A percentile compares a stretch with the other conserved stretches of the same genome.
phyloP scores from a whole-genome alignment of 2,113 vertebrate genomes.

The Calonectris borealis region DNA sequence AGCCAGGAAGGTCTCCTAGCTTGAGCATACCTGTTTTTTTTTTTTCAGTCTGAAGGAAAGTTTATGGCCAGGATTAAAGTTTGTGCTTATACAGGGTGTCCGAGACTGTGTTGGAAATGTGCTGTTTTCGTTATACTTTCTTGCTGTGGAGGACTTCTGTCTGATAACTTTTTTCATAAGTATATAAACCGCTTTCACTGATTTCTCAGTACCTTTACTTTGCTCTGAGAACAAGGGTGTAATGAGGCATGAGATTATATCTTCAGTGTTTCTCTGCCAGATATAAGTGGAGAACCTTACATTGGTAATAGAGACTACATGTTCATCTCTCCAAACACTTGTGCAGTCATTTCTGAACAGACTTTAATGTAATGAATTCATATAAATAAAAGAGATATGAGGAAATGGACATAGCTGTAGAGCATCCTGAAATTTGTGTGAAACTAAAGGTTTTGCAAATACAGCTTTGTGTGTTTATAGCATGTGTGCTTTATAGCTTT shows the following conservation, averaged over 20 bases:
- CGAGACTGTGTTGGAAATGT: background rate
- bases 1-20: fast-evolving
- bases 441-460: background rate
- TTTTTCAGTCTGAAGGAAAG: background rate
- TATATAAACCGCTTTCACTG: background rate
- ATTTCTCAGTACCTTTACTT: background rate
- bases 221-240: background rate
- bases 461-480: background rate
- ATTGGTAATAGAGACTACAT: fast-evolving
- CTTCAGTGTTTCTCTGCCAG: background rate
- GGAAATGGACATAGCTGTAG: background rate
- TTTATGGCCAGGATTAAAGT: background rate
- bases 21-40: fast-evolving
- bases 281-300: background rate
- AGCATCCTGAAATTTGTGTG: background rate
- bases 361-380: background rate
- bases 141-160: background rate
- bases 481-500: background rate
- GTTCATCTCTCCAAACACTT: background rate
- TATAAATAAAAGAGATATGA: background rate
- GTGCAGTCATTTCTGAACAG: background rate
- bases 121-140: fast-evolving
- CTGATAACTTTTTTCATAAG: background rate
- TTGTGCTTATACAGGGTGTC: fast-evolving
- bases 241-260: background rate